Conservation (phyloP, 2,113 vertebrate genomes). For the Cyanoramphus novaezelandiae region DNA sequence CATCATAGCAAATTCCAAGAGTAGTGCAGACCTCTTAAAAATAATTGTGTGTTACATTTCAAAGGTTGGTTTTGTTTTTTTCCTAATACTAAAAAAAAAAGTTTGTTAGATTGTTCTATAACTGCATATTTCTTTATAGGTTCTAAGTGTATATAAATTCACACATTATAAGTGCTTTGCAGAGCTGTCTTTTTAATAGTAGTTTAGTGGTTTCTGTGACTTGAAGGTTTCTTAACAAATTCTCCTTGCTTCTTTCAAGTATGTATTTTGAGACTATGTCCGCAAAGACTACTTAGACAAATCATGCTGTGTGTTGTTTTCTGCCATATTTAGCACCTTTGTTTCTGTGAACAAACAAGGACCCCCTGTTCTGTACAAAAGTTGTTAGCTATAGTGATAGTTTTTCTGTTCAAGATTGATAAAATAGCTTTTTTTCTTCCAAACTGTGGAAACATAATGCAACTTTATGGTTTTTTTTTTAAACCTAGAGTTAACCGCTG, state of each 20-base stretch:
- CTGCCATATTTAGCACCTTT: background rate
- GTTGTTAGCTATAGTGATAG: accelerated
- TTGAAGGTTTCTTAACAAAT: background rate
- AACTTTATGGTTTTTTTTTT: background rate
- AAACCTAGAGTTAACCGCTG: conserved; percentile 91
- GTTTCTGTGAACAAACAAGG: background rate
- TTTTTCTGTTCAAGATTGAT: background rate
- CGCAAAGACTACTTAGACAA: background rate
- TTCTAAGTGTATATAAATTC: background rate
- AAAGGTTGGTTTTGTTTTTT: background rate
- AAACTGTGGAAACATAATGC: background rate
- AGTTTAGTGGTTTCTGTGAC: background rate
- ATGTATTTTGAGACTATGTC: background rate
- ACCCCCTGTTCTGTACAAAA: accelerated
- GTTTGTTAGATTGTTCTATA: background rate
- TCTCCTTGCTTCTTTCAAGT: background rate
- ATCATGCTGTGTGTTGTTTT: accelerated
- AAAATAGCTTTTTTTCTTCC: background rate
- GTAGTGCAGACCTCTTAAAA: background rate
- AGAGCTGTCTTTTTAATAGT: background rate
- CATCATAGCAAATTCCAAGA: background rate
- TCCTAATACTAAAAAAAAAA: accelerated
- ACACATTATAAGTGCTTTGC: background rate
- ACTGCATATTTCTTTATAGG: background rate
- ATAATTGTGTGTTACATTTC: accelerated